phyloP scores from a whole-genome alignment of 1,140 invertebrate species.

The Nasonia giraulti region DNA sequence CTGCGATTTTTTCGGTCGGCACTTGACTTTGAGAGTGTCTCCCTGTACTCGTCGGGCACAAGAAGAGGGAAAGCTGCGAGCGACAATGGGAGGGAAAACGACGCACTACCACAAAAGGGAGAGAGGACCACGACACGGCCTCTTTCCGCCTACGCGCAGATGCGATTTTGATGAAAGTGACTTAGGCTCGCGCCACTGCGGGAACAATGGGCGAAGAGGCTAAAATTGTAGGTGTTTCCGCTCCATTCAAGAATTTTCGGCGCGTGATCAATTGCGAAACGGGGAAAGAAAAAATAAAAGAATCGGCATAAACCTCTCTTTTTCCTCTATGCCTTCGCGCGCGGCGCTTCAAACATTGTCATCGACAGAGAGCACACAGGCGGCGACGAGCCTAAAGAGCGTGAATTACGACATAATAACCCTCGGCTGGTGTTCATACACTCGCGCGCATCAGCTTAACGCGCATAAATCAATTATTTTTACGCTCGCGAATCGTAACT shows the following conservation, averaged over 20 bases:
- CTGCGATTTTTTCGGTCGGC: slow-evolving; percentile 54
- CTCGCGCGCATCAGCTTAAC: neutral
- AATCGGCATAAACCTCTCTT: too few species aligned
- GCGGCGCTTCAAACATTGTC: slow-evolving; percentile 3
- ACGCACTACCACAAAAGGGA: neutral
- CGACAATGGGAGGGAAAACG: slow-evolving; percentile 43
- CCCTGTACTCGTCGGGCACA: slow-evolving; percentile 46
- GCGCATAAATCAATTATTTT: slow-evolving; percentile 40
- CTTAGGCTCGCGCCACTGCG: slow-evolving; percentile 41
- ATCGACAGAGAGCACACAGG: neutral
- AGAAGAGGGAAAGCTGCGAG: neutral
- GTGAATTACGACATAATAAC: slow-evolving; percentile 4
- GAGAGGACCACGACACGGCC: slow-evolving; percentile 51
- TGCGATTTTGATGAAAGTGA: slow-evolving; percentile 65
- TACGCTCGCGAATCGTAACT: slow-evolving; percentile 26
- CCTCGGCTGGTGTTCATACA: too few species aligned
- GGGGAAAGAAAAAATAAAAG: neutral
- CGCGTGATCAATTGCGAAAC: neutral
- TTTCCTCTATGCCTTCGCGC: neutral
- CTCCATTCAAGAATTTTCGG: slow-evolving; percentile 10
- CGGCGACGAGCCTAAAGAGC: neutral
- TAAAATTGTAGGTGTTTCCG: slow-evolving; percentile 26
- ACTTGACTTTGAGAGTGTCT: slow-evolving; percentile 63
- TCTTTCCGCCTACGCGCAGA: slow-evolving; percentile 54
- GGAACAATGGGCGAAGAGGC: slow-evolving; percentile 23